Evolutionary conservation across 1,140 invertebrate species (phyloP).

Genomic region (Babylonia areolata): DNA sequence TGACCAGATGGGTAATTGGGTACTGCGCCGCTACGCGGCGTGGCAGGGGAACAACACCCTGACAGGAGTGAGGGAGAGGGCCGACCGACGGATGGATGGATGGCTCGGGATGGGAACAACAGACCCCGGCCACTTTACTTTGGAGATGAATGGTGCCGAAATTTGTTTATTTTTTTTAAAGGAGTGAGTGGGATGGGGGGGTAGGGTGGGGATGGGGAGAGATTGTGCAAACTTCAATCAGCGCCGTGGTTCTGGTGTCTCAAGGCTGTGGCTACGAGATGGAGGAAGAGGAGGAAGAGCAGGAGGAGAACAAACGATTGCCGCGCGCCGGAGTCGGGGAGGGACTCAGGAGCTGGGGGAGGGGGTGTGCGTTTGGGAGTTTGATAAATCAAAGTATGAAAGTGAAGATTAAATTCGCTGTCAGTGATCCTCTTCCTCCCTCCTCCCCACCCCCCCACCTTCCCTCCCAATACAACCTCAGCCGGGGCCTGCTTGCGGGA

Average conservation of each 20-base stretch:
- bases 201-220: neutral
- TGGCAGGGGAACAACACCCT: neutral
- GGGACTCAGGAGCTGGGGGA: neutral
- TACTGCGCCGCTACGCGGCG: neutral
- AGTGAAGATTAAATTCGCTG: constrained; percentile 46
- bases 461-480: neutral
- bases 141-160: constrained; percentile 30
- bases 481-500: neutral
- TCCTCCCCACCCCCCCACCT: too few relatives aligned
- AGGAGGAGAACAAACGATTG: too few relatives aligned
- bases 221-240: constrained; percentile 42
- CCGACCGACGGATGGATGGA: neutral
- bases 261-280: neutral
- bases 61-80: neutral
- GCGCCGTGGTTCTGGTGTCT: constrained; percentile 6
- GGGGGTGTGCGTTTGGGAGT: constrained; percentile 13
- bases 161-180: constrained; percentile 38
- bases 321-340: neutral
- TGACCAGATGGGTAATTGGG: constrained; percentile 16
- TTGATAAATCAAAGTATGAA: constrained; percentile 46
- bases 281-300: neutral
- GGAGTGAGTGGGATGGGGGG: neutral
- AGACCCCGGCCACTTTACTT: neutral
- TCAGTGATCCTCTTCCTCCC: constrained; percentile 24
- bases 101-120: neutral